Conservation (phyloP, 2,888 invertebrate species). For the Candidula unifasciata region DNA sequence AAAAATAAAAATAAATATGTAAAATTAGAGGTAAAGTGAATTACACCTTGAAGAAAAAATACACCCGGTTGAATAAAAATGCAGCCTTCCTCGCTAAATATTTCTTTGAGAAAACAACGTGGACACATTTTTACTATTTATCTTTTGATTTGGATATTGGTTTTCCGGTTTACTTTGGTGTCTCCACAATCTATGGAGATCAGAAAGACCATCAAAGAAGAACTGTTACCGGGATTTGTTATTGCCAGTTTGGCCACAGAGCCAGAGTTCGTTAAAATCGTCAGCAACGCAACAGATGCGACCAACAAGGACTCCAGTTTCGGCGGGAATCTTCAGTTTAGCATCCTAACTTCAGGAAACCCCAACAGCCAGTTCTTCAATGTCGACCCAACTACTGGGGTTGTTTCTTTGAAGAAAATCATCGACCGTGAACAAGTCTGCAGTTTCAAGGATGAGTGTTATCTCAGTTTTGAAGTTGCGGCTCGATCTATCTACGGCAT, state of each 20-base stretch:
- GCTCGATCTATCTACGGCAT: constrained; percentile 44
- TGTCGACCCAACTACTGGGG: constrained; percentile 37
- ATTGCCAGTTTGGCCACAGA: constrained; percentile 49
- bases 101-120: neutral
- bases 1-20: neutral
- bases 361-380: constrained; percentile 49
- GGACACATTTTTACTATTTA: too few relatives aligned
- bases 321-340: constrained; percentile 36
- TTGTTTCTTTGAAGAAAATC: constrained; percentile 38
- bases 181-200: constrained; percentile 41
- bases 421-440: constrained; percentile 54
- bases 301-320: neutral
- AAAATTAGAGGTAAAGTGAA: too few relatives aligned
- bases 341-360: constrained; percentile 50
- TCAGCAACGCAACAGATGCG: neutral
- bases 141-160: neutral
- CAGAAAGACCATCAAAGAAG: constrained; percentile 51
- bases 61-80: too few relatives aligned
- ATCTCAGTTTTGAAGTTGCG: constrained; percentile 49
- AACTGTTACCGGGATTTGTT: constrained; percentile 44
- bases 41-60: too few relatives aligned
- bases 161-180: neutral
- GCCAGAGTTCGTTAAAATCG: constrained; percentile 32
- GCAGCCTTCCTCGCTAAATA: neutral
- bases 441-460: constrained; percentile 52